Conservation (phyloP, 2,113 vertebrate species). For the Lampris megalopsis region DNA sequence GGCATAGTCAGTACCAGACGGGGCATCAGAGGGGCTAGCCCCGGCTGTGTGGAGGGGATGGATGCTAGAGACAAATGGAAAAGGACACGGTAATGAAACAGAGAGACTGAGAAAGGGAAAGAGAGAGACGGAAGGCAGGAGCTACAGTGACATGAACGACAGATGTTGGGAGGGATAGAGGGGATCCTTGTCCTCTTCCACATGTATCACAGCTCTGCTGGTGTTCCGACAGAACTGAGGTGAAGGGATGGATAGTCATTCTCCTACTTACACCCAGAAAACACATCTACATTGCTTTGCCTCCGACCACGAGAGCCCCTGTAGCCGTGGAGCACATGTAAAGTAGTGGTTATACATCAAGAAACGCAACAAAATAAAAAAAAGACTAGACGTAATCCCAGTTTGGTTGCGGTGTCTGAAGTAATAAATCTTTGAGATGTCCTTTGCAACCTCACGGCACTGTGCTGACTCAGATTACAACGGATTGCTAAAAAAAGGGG, state of each 20-base stretch:
- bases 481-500: conserved; percentile 47
- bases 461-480: conserved; percentile 16
- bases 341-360: too few relatives aligned
- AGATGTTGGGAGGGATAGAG: conserved; percentile 37
- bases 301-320: neutral
- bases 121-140: neutral
- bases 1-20: neutral
- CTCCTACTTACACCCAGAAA: neutral
- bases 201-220: conserved; percentile 44
- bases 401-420: conserved; percentile 29
- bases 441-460: conserved; percentile 15
- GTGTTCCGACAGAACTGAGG: conserved; percentile 45
- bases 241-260: conserved; percentile 36
- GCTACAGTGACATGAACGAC: neutral
- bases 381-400: conserved; percentile 32
- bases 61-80: conserved; percentile 15
- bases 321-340: neutral
- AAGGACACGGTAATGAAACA: conserved; percentile 21
- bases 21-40: conserved; percentile 54
- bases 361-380: neutral
- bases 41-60: conserved; percentile 48
- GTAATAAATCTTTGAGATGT: conserved; percentile 41
- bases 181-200: conserved; percentile 45
- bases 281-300: neutral
- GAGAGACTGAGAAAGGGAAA: conserved; percentile 18